Evolutionary conservation across 2,888 invertebrate species (phyloP).

Genomic region (Oithona nana): DNA sequence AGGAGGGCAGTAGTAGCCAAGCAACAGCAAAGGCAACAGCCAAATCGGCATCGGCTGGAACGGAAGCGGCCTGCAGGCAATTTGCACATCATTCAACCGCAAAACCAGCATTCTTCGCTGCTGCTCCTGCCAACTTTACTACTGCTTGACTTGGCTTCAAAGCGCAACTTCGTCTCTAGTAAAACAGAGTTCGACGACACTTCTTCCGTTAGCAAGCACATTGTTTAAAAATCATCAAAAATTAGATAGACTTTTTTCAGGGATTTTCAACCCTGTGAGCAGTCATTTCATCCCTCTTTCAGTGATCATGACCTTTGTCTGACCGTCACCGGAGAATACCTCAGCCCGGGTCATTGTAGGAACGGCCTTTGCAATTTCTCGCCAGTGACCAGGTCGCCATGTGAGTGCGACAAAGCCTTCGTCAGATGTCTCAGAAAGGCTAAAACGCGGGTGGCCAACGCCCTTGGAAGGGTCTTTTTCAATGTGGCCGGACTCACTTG

Average conservation of each 20-base stretch:
- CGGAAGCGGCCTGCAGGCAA: background rate
- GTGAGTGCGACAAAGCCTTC: background rate
- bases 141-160: no score
- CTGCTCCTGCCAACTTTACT: no score
- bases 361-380: slow-evolving; percentile 10
- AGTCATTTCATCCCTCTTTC: no score
- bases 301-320: slow-evolving; percentile 9
- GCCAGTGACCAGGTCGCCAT: slow-evolving; percentile 4
- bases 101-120: background rate
- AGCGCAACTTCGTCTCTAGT: no score
- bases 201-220: no score
- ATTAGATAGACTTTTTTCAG: no score
- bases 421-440: background rate
- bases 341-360: background rate
- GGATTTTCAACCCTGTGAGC: no score
- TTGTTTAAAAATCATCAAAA: no score
- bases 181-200: no score
- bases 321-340: slow-evolving; percentile 3
- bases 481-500: slow-evolving; percentile 8
- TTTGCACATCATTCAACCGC: background rate
- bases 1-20: no score
- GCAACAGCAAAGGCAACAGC: no score
- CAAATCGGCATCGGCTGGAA: no score
- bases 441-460: slow-evolving; percentile 9
- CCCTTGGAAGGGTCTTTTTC: slow-evolving; percentile 3